These are phyloP conservation scores for Rhagonycha fulva DNA, from an alignment of 2,888 invertebrate genomes.

Conservation along the genomic window DNA sequence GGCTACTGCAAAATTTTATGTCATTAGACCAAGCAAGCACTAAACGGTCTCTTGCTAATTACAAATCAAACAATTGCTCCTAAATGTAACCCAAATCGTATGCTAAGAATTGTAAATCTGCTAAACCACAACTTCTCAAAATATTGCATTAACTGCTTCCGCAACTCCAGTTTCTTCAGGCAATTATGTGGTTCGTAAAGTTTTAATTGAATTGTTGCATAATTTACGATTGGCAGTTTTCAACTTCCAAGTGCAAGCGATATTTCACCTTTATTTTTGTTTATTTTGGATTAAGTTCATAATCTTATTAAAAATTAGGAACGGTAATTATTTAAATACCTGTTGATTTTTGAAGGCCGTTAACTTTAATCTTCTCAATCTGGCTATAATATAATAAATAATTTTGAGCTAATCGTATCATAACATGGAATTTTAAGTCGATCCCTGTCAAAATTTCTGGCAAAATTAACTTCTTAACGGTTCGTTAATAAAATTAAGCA, in stretches of 20 bases:
- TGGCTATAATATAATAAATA: background rate
- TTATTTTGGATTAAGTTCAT: background rate
- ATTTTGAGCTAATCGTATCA: background rate
- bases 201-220: background rate
- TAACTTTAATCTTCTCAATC: background rate
- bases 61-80: background rate
- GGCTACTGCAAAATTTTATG: background rate
- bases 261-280: background rate
- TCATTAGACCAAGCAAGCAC: background rate
- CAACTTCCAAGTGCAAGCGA: background rate
- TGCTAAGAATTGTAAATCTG: background rate
- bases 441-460: background rate
- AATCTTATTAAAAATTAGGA: background rate
- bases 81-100: background rate
- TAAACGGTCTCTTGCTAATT: background rate
- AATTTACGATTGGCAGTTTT: background rate
- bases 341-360: background rate
- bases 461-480: background rate
- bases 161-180: background rate
- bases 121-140: background rate
- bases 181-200: background rate
- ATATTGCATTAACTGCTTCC: background rate
- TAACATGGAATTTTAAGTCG: background rate
- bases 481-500: background rate
- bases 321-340: background rate